Base-by-base conservation (phyloP, 2,888 invertebrate species). In the Parnassius smintheus region DNA sequence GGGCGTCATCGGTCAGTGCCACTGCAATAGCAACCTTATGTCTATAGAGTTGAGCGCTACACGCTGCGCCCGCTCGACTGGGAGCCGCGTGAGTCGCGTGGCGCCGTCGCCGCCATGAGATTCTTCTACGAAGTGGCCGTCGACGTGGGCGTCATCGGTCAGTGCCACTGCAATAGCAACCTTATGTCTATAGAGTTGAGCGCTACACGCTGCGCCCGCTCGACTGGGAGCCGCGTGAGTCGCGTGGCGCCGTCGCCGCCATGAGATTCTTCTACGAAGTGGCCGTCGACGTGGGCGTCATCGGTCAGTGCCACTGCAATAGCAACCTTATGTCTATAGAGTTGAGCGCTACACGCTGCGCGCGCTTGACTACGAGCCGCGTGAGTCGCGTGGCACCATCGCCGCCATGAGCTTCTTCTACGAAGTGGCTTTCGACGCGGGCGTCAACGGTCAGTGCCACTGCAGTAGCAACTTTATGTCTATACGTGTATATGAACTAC, bases 301-400 rank as follows among this genome's bases (percentile, higher is more conserved):
- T 98, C 70, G 94, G 94, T 94, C 67, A 78, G 80, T 25, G 9
- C 10, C 25, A 2, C 2, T 22, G 18, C 48, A 25, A 25, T 25
- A 2, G 25, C 25, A 25, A 25, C 25, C 25, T 25, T 25, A 25
- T 3, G 3, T 25, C 25, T 25, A 25, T 25, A 25, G 25, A 25
- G 2, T 25, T 25, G 25, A 25, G 12, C 72, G 72, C 12, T 82
- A 88, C 80, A 86, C 81, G 80, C 86, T 73, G 86, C 85, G 64
- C 78, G 92, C 82, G 76, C 86, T 75, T 87, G 86, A 93, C 71
- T 91, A 92, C 67, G 93, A 93, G 65, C 94, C 94, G 10, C 88
- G 92, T 61, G 88, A 88, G 91, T 90, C 70, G 96, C 97, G 12
- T 98, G 99, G 89, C 98, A 98, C 76, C 99, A 98, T 85, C 99